phyloP scores from a whole-genome alignment of 37 sponge, comb jelly and placozoan species.

The Geodia barretti region DNA sequence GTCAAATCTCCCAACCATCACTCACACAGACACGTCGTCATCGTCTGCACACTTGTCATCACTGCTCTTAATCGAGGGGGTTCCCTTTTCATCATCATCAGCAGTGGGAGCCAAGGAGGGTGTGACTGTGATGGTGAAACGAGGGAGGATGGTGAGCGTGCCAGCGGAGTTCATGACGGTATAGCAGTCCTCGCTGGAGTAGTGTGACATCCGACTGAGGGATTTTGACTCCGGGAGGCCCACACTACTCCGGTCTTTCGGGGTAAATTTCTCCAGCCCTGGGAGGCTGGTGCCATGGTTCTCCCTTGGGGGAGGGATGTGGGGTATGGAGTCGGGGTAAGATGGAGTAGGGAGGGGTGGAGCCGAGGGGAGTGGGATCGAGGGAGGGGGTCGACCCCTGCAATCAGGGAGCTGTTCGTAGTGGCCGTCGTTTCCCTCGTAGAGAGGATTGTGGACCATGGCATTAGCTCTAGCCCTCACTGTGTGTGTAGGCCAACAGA shows the following conservation, averaged over 20 bases:
- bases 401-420: not conserved
- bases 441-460: not conserved
- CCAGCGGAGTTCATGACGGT: constrained; percentile 22
- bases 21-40: too few relatives aligned
- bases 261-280: not conserved
- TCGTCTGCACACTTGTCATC: too few relatives aligned
- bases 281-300: not conserved
- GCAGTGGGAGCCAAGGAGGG: too few relatives aligned
- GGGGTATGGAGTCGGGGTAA: not conserved
- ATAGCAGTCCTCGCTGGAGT: constrained; percentile 6
- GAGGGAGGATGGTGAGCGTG: not conserved
- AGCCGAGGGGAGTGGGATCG: not conserved
- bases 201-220: not conserved
- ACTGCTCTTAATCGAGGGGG: too few relatives aligned
- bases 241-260: not conserved
- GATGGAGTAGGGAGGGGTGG: not conserved
- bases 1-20: too few relatives aligned
- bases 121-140: not conserved
- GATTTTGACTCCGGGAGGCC: not conserved
- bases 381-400: not conserved
- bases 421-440: not conserved
- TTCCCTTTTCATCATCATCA: too few relatives aligned
- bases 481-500: too few relatives aligned
- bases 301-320: not conserved
- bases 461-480: too few relatives aligned